Evolutionary conservation across 2,888 invertebrate genomes (phyloP), one percentile per base, ranked within the genome.

Genomic region (Arctia plantaginis): DNA sequence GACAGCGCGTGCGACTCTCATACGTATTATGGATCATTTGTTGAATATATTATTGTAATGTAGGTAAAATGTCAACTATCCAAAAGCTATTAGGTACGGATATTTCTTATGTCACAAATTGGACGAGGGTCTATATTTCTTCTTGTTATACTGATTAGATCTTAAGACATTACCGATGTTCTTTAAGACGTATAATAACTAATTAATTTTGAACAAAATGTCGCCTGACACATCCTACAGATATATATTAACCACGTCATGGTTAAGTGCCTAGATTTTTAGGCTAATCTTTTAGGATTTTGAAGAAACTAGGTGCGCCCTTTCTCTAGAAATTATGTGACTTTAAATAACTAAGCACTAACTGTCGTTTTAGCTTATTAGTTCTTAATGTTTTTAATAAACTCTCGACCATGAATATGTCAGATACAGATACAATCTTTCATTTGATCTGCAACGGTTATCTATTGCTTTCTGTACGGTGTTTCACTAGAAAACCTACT

Each of bases 11-110:
- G 85, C 86, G 81, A 86, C 87, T 86, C 84, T 86, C 86, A 85
- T 87, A 88, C 87, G 88, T 87, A 84, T 82, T 87, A 86, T 85
- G 86, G 86, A 86, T 89, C 88, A 88, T 87, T 87, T 86, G 80
- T 83, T 85, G 90, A 88, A 88, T 90, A 85, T 79, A 85, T 89
- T 89, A 87, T 86, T 88, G 82, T 87, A 86, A 86, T 86, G 71
- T 79, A 77, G 76, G 51, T n/a, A 15, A 62, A 30, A 62, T 30
- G 30, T 30, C 30, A 18, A 30, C 30, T 0, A 30, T 62, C 30
- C 18, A 62, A 30, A 62, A 30, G 15, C 62, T 62, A 62, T 62
- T 18, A 62, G 18, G 8, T 62, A 27, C 18, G 30, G n/a, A n/a
- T n/a, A n/a, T 30, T 15, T 1, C 18, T 18, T 62, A 18, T 30